These are phyloP conservation scores for Leucophenga montana DNA, from an alignment of 2,888 invertebrate genomes.

Conservation along the genomic window DNA sequence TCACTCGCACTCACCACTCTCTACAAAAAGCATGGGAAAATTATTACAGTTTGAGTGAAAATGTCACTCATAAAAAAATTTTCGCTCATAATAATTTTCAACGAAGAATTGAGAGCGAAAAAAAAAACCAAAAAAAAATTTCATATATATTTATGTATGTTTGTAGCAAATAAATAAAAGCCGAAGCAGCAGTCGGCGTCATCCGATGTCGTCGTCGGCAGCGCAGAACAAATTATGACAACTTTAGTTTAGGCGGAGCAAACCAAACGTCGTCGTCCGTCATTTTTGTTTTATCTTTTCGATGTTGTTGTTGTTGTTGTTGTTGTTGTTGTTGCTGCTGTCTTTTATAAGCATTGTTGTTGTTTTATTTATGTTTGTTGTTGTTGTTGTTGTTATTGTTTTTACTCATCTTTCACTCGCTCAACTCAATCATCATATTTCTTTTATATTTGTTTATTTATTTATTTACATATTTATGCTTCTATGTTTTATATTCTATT, in stretches of 20 bases:
- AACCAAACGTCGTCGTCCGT: conserved; percentile 54
- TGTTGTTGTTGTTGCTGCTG: conserved; percentile 10
- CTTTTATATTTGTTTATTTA: conserved; percentile 9
- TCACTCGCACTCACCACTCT: conserved; percentile 24
- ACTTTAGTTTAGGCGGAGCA: conserved; percentile 74
- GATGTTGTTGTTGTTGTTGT: conserved; percentile 22
- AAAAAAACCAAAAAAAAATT: conserved; percentile 2
- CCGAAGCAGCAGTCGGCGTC: conserved; percentile 5
- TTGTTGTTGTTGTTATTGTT: conserved; percentile 14
- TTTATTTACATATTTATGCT: not conserved
- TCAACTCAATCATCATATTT: conserved; percentile 37
- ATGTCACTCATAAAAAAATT: conserved; percentile 20
- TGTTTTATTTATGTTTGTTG: not conserved
- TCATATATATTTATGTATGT: not conserved
- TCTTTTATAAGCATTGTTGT: no score
- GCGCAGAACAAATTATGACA: conserved; percentile 71
- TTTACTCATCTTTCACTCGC: conserved; percentile 12
- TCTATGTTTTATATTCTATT: conserved; percentile 15
- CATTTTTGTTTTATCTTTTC: conserved; percentile 37
- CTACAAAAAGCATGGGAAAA: not conserved
- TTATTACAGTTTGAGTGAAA: conserved; percentile 10
- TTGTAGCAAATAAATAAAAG: conserved; percentile 37
- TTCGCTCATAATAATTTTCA: no score
- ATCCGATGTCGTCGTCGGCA: conserved; percentile 3
- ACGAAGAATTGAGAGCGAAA: not conserved